phyloP scores from a whole-genome alignment of 2,888 invertebrate species.

The Pardosa pseudoannulata region DNA sequence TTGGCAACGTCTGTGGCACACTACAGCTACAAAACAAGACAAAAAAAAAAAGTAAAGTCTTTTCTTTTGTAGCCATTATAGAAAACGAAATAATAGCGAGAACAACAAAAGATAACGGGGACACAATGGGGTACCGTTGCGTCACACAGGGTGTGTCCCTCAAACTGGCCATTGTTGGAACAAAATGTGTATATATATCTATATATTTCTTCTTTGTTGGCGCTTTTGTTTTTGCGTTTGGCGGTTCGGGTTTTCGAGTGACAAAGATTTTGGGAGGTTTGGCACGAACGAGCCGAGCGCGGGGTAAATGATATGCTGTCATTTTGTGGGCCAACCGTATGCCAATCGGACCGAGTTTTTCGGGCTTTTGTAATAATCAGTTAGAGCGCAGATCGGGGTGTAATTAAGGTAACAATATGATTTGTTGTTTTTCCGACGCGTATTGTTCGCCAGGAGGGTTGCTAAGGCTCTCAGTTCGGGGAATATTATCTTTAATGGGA shows the following conservation, averaged over 20 bases:
- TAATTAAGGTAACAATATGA: constrained; percentile 1
- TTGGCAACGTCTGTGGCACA: constrained; percentile 37
- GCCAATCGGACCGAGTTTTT: not conserved
- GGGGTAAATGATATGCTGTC: constrained; percentile 16
- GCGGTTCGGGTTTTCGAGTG: not conserved
- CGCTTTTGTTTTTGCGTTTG: constrained; percentile 31
- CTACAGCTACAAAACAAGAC: not conserved
- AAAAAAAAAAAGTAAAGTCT: constrained; percentile 7
- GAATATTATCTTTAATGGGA: no score
- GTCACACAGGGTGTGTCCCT: constrained; percentile 55
- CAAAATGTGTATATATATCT: constrained; percentile 31
- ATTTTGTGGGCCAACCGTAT: not conserved
- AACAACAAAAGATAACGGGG: constrained; percentile 41
- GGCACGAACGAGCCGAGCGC: not conserved
- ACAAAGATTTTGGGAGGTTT: constrained; percentile 27
- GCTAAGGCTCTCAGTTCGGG: not conserved
- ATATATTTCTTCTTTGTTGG: constrained; percentile 34
- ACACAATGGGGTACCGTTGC: constrained; percentile 56
- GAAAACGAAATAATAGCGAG: constrained; percentile 26
- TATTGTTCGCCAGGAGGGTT: not conserved
- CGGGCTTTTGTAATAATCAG: not conserved
- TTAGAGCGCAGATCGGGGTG: not conserved
- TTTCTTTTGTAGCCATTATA: constrained; percentile 41
- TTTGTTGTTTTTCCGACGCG: not conserved
- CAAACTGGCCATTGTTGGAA: constrained; percentile 49